These are phyloP conservation scores for Ptychadena robeensis DNA, from an alignment of 2,797 vertebrate genomes.

Conservation along the genomic window DNA sequence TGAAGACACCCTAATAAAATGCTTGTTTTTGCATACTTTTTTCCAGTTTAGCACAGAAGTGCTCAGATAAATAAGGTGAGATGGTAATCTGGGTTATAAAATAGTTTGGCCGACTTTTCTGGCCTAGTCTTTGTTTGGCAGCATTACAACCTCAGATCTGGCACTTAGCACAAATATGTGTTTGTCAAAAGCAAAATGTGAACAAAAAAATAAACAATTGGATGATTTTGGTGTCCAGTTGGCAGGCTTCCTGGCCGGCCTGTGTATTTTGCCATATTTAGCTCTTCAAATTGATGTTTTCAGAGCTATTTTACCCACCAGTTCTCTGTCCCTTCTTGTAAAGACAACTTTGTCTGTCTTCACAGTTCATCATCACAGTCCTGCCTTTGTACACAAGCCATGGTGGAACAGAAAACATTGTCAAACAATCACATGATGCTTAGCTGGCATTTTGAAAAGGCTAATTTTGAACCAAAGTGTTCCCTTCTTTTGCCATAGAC, in stretches of 20 bases:
- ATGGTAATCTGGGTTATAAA: conserved; percentile 38
- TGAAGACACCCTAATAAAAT: conserved; percentile 28
- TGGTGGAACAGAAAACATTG: conserved; percentile 31
- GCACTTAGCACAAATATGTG: conserved; percentile 51
- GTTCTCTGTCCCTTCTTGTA: conserved; percentile 28
- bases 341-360: conserved; percentile 36
- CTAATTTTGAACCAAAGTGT: neutral
- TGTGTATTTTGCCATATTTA: conserved; percentile 61
- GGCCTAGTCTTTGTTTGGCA: conserved; percentile 42
- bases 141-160: conserved; percentile 37
- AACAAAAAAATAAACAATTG: conserved; percentile 55
- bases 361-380: conserved; percentile 32
- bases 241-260: conserved; percentile 36
- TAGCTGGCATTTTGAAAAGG: conserved; percentile 23
- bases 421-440: conserved; percentile 21
- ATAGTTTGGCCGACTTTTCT: conserved; percentile 44
- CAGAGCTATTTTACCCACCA: conserved; percentile 47
- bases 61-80: conserved; percentile 30
- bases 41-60: conserved; percentile 5
- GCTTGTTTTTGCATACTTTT: neutral
- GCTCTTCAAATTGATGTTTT: conserved; percentile 59
- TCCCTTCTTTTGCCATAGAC: conserved; percentile 7
- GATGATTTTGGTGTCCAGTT: conserved; percentile 49
- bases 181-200: conserved; percentile 52
- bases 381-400: conserved; percentile 30